These are phyloP conservation scores for Mesoligia furuncula DNA, from an alignment of 2,888 invertebrate species.

Conservation along the genomic window DNA sequence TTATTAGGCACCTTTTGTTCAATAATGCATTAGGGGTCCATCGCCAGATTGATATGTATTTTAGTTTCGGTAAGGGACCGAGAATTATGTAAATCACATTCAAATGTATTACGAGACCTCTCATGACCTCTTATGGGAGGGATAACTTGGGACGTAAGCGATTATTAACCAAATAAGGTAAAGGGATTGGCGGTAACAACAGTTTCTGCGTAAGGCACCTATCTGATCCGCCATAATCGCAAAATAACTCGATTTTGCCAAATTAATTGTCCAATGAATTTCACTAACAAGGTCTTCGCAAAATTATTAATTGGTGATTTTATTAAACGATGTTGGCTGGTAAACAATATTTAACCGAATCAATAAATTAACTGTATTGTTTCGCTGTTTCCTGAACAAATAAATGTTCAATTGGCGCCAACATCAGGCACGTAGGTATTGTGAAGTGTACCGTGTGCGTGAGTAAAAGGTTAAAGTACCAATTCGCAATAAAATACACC, in stretches of 20 bases:
- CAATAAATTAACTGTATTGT: conserved; percentile 11
- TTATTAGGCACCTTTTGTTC: conserved; percentile 14
- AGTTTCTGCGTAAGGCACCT: conserved; percentile 5
- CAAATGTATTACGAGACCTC: conserved; percentile 43
- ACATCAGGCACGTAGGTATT: conserved; percentile 4
- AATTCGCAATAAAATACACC: conserved; percentile 15
- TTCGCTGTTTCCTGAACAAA: conserved; percentile 19
- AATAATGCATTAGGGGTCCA: conserved; percentile 50
- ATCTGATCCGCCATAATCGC: conserved; percentile 6
- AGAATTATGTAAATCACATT: conserved; percentile 58
- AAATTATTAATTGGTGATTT: neutral
- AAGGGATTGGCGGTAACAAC: conserved; percentile 14
- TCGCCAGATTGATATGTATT: conserved; percentile 47
- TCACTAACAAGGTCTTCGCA: neutral
- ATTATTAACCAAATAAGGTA: conserved; percentile 40
- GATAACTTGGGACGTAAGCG: conserved; percentile 19
- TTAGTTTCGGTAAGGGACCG: conserved; percentile 26
- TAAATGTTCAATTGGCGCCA: conserved; percentile 30
- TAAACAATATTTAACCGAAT: neutral
- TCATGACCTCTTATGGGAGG: conserved; percentile 23
- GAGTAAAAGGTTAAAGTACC: conserved; percentile 4
- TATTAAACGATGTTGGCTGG: neutral
- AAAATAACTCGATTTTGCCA: conserved; percentile 14
- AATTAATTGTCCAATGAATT: conserved; percentile 18
- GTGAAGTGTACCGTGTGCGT: conserved; percentile 3